Percentiles rank a stretch among this genome's conserved stretches.
phyloP scores from a whole-genome alignment of 2,888 invertebrate species.

The Himalopsyche anomala region DNA sequence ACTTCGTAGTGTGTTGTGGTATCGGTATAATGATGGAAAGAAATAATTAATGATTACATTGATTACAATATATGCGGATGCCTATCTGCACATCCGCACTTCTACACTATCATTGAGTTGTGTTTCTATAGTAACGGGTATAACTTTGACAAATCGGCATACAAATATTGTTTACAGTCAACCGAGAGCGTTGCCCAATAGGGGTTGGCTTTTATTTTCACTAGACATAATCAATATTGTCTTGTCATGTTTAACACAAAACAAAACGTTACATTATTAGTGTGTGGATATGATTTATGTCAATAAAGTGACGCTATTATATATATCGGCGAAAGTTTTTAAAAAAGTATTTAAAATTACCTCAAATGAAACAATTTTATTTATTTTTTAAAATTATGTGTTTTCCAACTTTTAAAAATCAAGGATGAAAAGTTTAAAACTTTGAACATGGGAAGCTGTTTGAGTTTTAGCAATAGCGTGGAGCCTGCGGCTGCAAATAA shows the following conservation, averaged over 20 bases:
- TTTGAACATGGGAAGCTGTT: constrained; percentile 58
- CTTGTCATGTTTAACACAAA: background rate
- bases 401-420: constrained; percentile 1
- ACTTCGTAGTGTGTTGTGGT: background rate
- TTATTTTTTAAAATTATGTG: background rate
- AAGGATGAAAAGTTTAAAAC: constrained; percentile 23
- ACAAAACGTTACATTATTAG: background rate
- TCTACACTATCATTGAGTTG: constrained; percentile 3
- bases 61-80: too few relatives aligned
- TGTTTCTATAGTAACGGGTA: constrained; percentile 30
- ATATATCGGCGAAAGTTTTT: background rate
- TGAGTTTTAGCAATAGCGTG: constrained; percentile 53
- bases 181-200: constrained; percentile 19
- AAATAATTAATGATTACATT: too few relatives aligned
- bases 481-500: constrained; percentile 50
- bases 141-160: constrained; percentile 16
- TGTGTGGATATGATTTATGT: background rate
- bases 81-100: background rate
- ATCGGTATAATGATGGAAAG: background rate
- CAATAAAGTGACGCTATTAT: background rate
- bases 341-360: background rate
- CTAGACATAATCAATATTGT: constrained; percentile 23
- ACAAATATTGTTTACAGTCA: constrained; percentile 44
- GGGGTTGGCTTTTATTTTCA: background rate
- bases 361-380: background rate